Evolutionary conservation across 2,888 invertebrate species (phyloP), one percentile per base, ranked within the genome.

Genomic region (Bimastos eiseni): DNA sequence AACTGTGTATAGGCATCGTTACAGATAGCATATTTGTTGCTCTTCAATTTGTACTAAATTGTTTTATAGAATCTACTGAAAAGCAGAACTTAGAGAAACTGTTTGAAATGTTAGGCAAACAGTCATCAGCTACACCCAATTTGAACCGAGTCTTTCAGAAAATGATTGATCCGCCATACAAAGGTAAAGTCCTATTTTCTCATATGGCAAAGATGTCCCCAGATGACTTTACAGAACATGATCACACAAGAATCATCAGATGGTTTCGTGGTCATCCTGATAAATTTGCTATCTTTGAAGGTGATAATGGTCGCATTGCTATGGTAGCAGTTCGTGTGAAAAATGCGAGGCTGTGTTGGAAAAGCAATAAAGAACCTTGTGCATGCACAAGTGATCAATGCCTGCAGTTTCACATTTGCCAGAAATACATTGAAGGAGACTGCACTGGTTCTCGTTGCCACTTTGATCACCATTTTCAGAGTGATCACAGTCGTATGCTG

Each of bases 391-490:
- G n/a, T 37, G 21, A 34, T 37, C 11, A 86, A 34, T 86, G 86
- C 86, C 34, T 17, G 21, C 86, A 37, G 36, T 86, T 86, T 37
- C 86, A 86, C 86, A 86, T 86, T 86, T 86, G 86, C 36, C 34
- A 86, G 86, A 86, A 86, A 36, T 86, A 86, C 86, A 37, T 86
- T 86, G 86, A 33, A 36, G 86, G 86, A 86, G 37, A 36, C 86
- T 86, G 86, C 86, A 86, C 36, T 19, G 37, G 36, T 19, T 19
- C 86, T 19, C 34, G 8, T 21, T 86, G 86, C 24, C 15, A 3
- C 86, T 37, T 86, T 24, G 86, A 86, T 37, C 86, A 86, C 37
- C 86, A 86, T 86, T 86, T 86, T 37, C 86, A 86, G 86, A 86
- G 86, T 37, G 8, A 86, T 21, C 86, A 86, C 86, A 86, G 86